These are phyloP conservation scores for Homarus americanus DNA, from an alignment of 1,140 invertebrate genomes.

Conservation along the genomic window DNA sequence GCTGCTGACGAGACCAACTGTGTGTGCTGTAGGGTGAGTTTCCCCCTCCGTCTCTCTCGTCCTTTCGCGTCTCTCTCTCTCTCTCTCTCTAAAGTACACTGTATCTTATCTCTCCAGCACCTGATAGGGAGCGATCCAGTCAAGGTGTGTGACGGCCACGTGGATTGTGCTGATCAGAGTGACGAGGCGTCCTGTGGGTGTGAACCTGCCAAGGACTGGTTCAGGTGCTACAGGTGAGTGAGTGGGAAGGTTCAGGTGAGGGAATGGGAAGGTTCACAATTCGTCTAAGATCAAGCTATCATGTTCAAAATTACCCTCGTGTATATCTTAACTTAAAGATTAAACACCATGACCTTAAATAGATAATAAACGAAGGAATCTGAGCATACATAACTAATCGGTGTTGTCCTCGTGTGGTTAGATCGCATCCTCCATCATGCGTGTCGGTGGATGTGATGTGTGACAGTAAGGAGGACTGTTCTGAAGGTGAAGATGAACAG, in stretches of 20 bases:
- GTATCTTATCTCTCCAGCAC: not conserved
- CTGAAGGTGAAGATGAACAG: slow-evolving; percentile 26
- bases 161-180: slow-evolving; percentile 43
- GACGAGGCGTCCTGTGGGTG: slow-evolving; percentile 27
- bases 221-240: slow-evolving; percentile 34
- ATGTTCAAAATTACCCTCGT: too few species aligned
- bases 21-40: slow-evolving; percentile 32
- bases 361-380: too few species aligned
- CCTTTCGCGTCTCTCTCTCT: too few species aligned
- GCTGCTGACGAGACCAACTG: slow-evolving; percentile 24
- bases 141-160: slow-evolving; percentile 25
- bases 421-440: not conserved
- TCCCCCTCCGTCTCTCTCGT: too few species aligned
- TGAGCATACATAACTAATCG: too few species aligned
- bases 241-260: too few species aligned
- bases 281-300: too few species aligned
- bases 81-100: too few species aligned
- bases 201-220: not conserved
- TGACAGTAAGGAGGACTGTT: slow-evolving; percentile 19
- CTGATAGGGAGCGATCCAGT: not conserved
- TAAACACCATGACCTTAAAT: too few species aligned
- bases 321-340: too few species aligned
- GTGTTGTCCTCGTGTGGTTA: too few species aligned
- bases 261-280: too few species aligned
- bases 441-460: not conserved